A percentile compares a stretch with the other conserved stretches of the same genome.
Conservation (phyloP, 2,113 vertebrate genomes). For the Archocentrus centrarchus region DNA sequence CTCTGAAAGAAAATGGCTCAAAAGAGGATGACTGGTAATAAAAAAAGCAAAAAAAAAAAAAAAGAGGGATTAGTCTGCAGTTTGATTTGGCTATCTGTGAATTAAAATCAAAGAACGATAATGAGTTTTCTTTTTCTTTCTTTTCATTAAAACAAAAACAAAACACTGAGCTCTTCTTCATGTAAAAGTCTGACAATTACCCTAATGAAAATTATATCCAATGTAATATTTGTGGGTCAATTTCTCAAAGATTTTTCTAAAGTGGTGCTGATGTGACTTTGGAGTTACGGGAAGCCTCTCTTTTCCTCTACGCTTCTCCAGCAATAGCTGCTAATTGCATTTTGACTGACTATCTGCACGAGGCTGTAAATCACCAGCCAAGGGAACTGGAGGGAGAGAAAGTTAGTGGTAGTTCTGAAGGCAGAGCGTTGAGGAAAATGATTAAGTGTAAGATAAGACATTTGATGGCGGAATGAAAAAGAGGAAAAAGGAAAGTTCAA, state of each 20-base stretch:
- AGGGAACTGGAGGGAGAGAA: constrained; percentile 37
- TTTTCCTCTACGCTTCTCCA: constrained; percentile 33
- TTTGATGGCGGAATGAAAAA: not conserved
- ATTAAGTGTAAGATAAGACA: constrained; percentile 28
- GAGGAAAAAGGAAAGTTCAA: not conserved
- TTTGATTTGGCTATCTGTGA: not conserved
- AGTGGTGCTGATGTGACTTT: constrained; percentile 53
- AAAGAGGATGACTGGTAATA: constrained; percentile 1
- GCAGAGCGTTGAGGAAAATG: constrained; percentile 41
- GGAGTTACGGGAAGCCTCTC: constrained; percentile 43
- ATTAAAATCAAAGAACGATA: not conserved
- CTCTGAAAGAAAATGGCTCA: constrained; percentile 10
- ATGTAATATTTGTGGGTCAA: not conserved
- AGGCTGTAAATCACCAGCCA: constrained; percentile 65
- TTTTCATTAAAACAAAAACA: constrained; percentile 1
- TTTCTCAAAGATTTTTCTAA: constrained; percentile 5
- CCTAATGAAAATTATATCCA: not conserved
- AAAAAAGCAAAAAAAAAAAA: not conserved
- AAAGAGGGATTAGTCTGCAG: not conserved
- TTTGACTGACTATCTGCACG: constrained; percentile 71
- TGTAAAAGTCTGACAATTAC: not conserved
- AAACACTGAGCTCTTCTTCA: not conserved
- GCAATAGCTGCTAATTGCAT: constrained; percentile 73
- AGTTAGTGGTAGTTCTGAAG: constrained; percentile 42
- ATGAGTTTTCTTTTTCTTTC: not conserved